Conservation (phyloP, 2,113 vertebrate species). For the Mormyrus iriodes region DNA sequence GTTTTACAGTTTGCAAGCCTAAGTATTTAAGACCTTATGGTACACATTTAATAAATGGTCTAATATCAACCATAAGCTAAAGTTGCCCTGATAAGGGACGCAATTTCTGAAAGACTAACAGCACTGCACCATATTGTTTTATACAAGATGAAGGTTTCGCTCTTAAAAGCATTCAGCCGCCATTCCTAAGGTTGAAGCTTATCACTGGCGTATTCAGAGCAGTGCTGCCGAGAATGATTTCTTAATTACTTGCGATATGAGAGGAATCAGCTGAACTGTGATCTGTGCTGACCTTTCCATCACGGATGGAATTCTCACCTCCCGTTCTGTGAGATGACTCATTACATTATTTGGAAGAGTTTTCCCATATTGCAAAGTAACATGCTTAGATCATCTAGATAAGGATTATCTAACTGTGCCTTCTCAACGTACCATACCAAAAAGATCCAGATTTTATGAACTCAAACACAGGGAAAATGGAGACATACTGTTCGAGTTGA, state of each 20-base stretch:
- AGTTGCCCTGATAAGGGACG: background rate
- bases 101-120: background rate
- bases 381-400: background rate
- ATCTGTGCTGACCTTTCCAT: background rate
- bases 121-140: background rate
- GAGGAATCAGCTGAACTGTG: background rate
- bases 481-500: background rate
- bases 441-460: background rate
- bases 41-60: background rate
- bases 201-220: background rate
- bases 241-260: background rate
- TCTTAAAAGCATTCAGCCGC: background rate
- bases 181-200: background rate
- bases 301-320: background rate
- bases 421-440: background rate
- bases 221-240: background rate
- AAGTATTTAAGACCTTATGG: background rate
- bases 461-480: background rate
- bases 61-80: background rate
- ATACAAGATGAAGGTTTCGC: background rate
- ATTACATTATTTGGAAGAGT: background rate
- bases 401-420: background rate
- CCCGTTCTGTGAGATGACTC: background rate
- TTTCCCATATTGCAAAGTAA: background rate
- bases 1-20: background rate